phyloP scores from a whole-genome alignment of 2,113 vertebrate species.

The Labrus mixtus region DNA sequence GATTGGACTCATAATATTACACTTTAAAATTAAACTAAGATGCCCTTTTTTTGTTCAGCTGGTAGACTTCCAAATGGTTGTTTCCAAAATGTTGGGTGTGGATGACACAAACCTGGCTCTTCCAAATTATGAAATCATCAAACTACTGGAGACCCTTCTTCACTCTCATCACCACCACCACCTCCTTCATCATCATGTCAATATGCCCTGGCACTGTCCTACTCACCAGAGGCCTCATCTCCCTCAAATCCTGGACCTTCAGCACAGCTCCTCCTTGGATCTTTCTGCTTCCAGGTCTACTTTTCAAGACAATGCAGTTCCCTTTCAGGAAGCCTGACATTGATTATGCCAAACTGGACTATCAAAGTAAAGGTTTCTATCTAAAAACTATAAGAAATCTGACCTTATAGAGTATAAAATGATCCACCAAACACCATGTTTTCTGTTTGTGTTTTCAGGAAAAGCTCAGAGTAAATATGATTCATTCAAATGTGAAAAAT shows the following conservation, averaged over 20 bases:
- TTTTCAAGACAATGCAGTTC: neutral
- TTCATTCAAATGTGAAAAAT: neutral
- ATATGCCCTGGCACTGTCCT: constrained; percentile 45
- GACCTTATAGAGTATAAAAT: neutral
- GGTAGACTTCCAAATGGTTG: constrained; percentile 87
- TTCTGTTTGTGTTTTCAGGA: constrained; percentile 9
- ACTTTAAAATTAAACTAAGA: neutral
- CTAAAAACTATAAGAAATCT: neutral
- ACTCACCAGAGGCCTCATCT: constrained; percentile 53
- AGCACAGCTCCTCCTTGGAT: constrained; percentile 15
- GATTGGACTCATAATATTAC: too few relatives aligned
- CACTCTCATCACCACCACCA: constrained; percentile 84
- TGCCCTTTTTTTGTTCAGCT: constrained; percentile 76
- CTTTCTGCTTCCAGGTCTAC: constrained; percentile 31
- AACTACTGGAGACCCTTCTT: constrained; percentile 85
- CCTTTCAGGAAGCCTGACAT: constrained; percentile 21
- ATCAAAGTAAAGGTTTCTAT: neutral
- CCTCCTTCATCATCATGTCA: constrained; percentile 36
- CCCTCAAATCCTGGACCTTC: constrained; percentile 30
- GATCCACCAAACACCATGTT: neutral
- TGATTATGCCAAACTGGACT: neutral
- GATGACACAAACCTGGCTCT: constrained; percentile 75
- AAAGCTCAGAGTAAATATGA: neutral
- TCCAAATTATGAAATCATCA: constrained; percentile 90
- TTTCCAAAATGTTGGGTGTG: constrained; percentile 87